A percentile compares a stretch with the other conserved stretches of the same genome.
phyloP scores from a whole-genome alignment of 2,888 invertebrate species.

The Leucania comma region DNA sequence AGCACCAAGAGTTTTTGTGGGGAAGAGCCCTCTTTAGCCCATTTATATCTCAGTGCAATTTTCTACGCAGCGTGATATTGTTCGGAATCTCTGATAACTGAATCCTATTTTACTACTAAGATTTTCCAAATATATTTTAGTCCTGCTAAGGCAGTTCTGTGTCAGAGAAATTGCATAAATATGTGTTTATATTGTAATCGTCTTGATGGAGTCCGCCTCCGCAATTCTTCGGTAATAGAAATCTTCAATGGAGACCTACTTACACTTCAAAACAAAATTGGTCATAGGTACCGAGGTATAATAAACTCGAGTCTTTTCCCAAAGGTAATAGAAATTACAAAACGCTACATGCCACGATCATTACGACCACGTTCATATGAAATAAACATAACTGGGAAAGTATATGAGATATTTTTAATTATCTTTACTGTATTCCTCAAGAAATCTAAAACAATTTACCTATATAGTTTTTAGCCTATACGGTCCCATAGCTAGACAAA shows the following conservation, averaged over 20 bases:
- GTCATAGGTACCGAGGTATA: not conserved
- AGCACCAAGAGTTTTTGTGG: too few species aligned
- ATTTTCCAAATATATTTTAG: conserved; percentile 37
- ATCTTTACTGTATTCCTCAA: not conserved
- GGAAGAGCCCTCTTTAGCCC: not conserved
- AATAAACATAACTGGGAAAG: not conserved
- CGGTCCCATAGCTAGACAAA: not conserved
- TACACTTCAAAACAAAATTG: conserved; percentile 12
- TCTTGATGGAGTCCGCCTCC: conserved; percentile 47
- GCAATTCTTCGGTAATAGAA: conserved; percentile 47
- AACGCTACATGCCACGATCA: not conserved
- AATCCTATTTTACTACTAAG: conserved; percentile 8
- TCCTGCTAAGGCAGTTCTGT: conserved; percentile 3
- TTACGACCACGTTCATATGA: not conserved
- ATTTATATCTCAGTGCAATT: conserved; percentile 6
- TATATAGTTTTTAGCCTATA: too few species aligned
- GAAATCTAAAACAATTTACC: not conserved
- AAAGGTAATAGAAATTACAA: not conserved
- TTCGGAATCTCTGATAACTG: not conserved
- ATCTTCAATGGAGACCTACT: conserved; percentile 22
- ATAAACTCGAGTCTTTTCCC: conserved; percentile 1
- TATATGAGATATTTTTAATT: not conserved
- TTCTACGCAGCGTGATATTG: conserved; percentile 2
- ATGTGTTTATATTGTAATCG: conserved; percentile 51
- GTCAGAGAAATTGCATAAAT: conserved; percentile 46